Evolutionary conservation across 2,888 invertebrate species (phyloP).

Genomic region (Oithona nana): DNA sequence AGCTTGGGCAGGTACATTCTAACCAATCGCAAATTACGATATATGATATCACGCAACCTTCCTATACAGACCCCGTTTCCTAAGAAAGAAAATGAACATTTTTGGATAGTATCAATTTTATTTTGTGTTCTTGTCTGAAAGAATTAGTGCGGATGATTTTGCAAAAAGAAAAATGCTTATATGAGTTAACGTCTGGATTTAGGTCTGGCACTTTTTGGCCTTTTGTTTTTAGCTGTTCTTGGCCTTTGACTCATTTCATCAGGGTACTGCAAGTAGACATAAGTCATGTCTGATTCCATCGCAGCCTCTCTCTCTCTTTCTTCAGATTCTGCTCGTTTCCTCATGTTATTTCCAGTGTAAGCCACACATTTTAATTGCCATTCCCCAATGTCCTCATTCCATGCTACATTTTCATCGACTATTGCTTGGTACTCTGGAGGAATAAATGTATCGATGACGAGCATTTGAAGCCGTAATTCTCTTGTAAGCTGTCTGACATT

Average conservation of each 20-base stretch:
- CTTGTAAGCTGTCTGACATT: slow-evolving; percentile 71
- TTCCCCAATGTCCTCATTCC: slow-evolving; percentile 97
- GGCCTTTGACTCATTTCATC: background rate
- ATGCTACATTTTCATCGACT: slow-evolving; percentile 74
- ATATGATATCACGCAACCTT: too few relatives aligned
- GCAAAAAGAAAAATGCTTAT: background rate
- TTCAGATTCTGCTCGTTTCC: slow-evolving; percentile 36
- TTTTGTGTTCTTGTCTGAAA: background rate
- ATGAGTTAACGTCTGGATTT: background rate
- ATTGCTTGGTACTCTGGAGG: slow-evolving; percentile 68
- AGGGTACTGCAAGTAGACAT: background rate
- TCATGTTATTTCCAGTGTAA: slow-evolving; percentile 97
- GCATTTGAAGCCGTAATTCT: slow-evolving; percentile 72
- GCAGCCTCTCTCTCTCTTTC: slow-evolving; percentile 24
- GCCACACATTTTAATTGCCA: slow-evolving; percentile 96
- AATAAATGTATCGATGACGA: slow-evolving; percentile 78
- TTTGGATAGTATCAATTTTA: too few relatives aligned
- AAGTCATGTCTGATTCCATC: slow-evolving; percentile 20
- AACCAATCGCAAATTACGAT: too few relatives aligned
- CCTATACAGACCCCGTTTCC: too few relatives aligned
- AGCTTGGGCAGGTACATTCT: too few relatives aligned
- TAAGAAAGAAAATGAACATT: too few relatives aligned
- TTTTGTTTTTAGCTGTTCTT: background rate
- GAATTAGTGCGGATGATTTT: too few relatives aligned
- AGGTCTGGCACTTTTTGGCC: background rate